Evolutionary conservation across 2,113 vertebrate genomes (phyloP), one percentile per base, ranked within the genome.

Genomic region (Maylandia zebra): DNA sequence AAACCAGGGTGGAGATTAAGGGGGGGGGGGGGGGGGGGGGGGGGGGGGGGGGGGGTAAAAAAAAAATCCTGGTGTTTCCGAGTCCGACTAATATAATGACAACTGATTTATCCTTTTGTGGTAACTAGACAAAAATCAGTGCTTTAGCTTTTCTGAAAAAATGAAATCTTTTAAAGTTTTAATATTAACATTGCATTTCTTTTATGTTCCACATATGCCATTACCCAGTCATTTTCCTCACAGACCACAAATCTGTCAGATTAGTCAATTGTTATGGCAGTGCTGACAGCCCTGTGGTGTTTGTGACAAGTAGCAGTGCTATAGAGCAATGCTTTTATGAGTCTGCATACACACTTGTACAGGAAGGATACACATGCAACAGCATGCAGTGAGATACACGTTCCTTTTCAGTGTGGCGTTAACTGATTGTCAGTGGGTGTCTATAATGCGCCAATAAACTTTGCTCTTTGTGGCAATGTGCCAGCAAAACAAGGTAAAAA

Each of bases 1-100:
- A 86, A 83, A 71, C 52, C 81, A 55, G 24, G 10, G 24, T 45
- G 19, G 24, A 81, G 66, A 85, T 22, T 50, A 45, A 3, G 8
- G 13, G 3, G 1, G 16, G 1, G 2, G 9, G 34, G 16, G 1
- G 2, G 9, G 34, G n/a, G n/a, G n/a, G 11, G 17, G 2, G 22
- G 22, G 22, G 22, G 22, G 22, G 22, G 22, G 22, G 22, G 9
- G 16, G 1, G 2, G 9, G 34, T 36, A 36, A 36, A 22, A 56
- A 57, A 5, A 34, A 61, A 32, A 10, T 4, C 19, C 32, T 27
- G 30, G 12, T 17, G 30, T 19, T 64, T 45, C 66, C 4, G 6
- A 83, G 14, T 66, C 27, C 4, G 10, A 55, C 43, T 34, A 76
- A 78, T 61, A 56, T 34, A 81, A 32, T 9, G 50, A 30, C 41